Base-by-base conservation (phyloP, 2,113 vertebrate species). In the Panthera leo region DNA sequence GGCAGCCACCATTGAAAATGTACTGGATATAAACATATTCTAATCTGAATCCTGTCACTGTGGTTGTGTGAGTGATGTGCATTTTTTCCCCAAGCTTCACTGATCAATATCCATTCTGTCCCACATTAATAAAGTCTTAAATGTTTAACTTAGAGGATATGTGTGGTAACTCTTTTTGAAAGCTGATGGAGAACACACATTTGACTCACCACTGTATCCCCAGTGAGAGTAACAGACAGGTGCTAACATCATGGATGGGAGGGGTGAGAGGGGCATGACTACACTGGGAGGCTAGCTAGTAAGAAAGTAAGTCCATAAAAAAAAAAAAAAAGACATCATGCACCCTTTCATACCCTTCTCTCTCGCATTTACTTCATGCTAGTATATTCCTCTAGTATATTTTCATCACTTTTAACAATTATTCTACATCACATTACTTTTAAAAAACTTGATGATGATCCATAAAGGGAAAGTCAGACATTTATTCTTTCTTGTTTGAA, bases 81-180 rank as follows among this genome's bases (percentile, higher is more conserved):
- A 89, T 96, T 95, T 85, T 88, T 88, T 27, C 53, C 70, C 36
- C 83, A 78, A 61, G 19, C 80, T 97, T 97, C 97, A 98, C 83
- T 97, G 94, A 61, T 85, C 93, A 91, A 76, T 75, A 92, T 95
- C 96, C 96, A 97, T 94, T 98, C 89, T 96, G 61, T 89, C 73
- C 95, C 48, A 71, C 65, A 89, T 93, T 45, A 97, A 95, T 0
- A 36, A 95, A 97, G 53, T 58, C 70, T 85, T 88, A 79, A 65
- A 83, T 94, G n/a, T 80, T 51, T 89, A 93, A 80, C 75, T 82
- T n/a, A 73, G 86, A 92, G 92, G 87, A 55, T 42, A 84, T 3
- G 0, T 2, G 61, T 0, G 36, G 63, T 53, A 94, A 51, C 2
- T 51, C 68, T 61, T 63, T 86, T 75, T 85, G 42, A 79, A 91